Base-by-base conservation (phyloP, 2,888 invertebrate species). In the Trachelus tabidus region DNA sequence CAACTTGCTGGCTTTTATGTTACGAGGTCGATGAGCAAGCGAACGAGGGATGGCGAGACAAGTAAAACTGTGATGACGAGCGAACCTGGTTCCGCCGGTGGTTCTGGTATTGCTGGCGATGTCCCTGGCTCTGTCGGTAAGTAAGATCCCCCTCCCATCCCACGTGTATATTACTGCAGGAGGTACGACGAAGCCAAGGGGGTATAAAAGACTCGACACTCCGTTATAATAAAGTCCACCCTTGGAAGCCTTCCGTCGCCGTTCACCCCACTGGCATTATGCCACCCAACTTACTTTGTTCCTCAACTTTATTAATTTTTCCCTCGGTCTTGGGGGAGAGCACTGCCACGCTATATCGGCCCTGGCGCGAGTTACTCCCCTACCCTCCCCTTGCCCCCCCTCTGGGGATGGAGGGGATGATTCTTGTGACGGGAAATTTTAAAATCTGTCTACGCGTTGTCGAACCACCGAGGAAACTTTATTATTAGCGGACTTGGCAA, bases 291-390 rank as follows among this genome's bases (percentile, higher is more conserved):
- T 91, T 91, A 91, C 91, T 91, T 91, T 91, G 91, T 91, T 91
- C 90, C 91, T 90, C 89, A 91, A 91, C 91, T 91, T 91, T 91
- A 91, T 91, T 91, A 91, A 91, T 91, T 91, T 91, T 91, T 91
- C 91, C 90, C 90, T 90, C 87, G 89, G 89, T 89, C 89, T 91
- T 90, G 87, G 90, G 89, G 89, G 88, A 89, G 85, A 79, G 77
- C 80, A 78, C 79, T 56, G 68, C 40, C 69, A 69, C 77, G 34
- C 33, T 75, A 75, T 76, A 75, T 76, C 76, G 79, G 77, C 79
- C 68, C 68, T 33, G 75, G 75, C 34, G 69, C 73, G 71, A 37
- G 74, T 30, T 75, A 76, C 69, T 76, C 56, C 71, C 68, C 56
- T 56, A 69, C 69, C 33, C 75, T 40, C 6, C 12, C 75, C 69